Conservation (phyloP, 2,888 invertebrate species). For the Marasmarcha lunaedactyla region DNA sequence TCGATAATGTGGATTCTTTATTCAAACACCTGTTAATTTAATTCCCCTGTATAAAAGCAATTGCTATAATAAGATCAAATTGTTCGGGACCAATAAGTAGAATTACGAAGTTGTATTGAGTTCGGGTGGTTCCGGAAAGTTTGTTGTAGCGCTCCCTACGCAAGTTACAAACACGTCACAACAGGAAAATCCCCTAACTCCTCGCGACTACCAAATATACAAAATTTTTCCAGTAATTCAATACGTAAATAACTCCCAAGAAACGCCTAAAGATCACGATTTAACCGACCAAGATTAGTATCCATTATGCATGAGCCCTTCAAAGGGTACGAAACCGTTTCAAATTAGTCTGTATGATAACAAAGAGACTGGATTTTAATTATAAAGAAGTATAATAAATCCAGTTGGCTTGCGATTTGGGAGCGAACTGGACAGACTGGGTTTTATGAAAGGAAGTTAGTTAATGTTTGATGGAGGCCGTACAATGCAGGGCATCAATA, state of each 20-base stretch:
- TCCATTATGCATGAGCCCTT: neutral
- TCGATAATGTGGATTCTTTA: too few species aligned
- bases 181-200: too few species aligned
- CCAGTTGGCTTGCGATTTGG: neutral
- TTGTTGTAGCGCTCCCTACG: too few species aligned
- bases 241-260: neutral
- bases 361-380: neutral
- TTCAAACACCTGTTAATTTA: too few species aligned
- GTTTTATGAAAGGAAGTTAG: neutral
- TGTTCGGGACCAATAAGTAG: too few species aligned
- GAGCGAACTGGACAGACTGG: neutral
- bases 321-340: neutral
- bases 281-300: neutral
- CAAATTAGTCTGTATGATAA: neutral
- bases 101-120: too few species aligned
- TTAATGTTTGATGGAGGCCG: neutral
- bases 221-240: too few species aligned
- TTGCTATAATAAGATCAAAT: too few species aligned
- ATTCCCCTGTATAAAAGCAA: too few species aligned
- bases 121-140: too few species aligned
- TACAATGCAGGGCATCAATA: neutral
- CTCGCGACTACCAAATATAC: too few species aligned
- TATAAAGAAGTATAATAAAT: neutral
- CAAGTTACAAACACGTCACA: too few species aligned
- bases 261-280: neutral